These are phyloP conservation scores for Pachyseris speciosa DNA, from an alignment of 64 coral and sea anemone species.

Conservation along the genomic window DNA sequence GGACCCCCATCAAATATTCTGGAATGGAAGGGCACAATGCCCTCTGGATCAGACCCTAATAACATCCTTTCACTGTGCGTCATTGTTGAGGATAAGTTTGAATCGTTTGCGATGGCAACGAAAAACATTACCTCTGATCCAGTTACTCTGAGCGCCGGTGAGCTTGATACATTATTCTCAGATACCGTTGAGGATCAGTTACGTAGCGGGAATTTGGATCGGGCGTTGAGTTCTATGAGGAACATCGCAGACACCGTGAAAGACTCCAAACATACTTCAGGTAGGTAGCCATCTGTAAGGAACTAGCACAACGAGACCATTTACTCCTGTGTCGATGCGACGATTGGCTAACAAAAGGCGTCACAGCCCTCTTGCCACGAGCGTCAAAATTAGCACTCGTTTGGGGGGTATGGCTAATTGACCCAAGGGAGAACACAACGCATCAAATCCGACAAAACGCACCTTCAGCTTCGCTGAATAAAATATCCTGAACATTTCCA, in stretches of 20 bases:
- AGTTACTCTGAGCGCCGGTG: not conserved
- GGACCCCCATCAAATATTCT: not conserved
- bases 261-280: not conserved
- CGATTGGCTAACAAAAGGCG: too few relatives aligned
- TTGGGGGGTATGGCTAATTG: too few relatives aligned
- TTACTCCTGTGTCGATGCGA: too few relatives aligned
- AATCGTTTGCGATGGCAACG: not conserved
- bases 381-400: too few relatives aligned
- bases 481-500: too few relatives aligned
- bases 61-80: conserved; percentile 5
- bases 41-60: not conserved
- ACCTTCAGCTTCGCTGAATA: too few relatives aligned
- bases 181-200: not conserved
- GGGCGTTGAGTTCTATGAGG: not conserved
- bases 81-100: not conserved
- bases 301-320: too few relatives aligned
- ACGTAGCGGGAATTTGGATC: not conserved
- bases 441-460: too few relatives aligned
- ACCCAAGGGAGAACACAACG: too few relatives aligned
- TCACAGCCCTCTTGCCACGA: too few relatives aligned
- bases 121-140: conserved; percentile 2
- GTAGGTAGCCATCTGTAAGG: not conserved
- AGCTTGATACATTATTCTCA: not conserved
- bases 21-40: not conserved
- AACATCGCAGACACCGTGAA: not conserved